Base-by-base conservation (phyloP, 1,140 invertebrate species). In the Listronotus oregonensis region DNA sequence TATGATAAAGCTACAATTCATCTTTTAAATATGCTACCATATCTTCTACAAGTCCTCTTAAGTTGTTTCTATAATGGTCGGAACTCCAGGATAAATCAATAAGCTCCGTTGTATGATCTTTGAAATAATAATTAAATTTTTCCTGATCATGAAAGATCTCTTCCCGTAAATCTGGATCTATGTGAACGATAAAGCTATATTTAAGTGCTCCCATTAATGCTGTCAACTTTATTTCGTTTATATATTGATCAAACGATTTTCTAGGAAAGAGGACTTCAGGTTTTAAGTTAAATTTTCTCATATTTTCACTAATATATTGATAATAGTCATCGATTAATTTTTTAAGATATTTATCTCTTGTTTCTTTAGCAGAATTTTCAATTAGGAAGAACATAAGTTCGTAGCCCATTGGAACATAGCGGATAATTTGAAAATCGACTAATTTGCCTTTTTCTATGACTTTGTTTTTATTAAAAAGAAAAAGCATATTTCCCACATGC, bases 381-480 rank as follows among this genome's bases (percentile, higher is more conserved):
- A 80, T 78, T 0, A 83, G 52, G 0, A 82, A 69, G 9, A 76
- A 74, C 3, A 78, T 61, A 0, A 82, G 37, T 62, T 87, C 85
- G 14, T 83, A 80, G 0, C 80, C 80, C 5, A 82, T 72, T 3
- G 84, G 84, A 9, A 75, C 73, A 15, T 85, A 85, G 8, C 84
- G 75, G 56, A 82, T 64, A 7, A 81, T 67, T 66, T 85, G 84
- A 61, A 84, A 82, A 64, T 85, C 84, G 21, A 86, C 75, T 11
- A 85, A 75, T 27, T 78, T 77, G 34, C 81, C 83, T 21, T 75
- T 71, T 1, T 68, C 65, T 0, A 74, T 64, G 59, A 78, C 71
- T 39, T 40, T 11, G 55, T 80, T 82, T 47, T 83, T 72, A 65
- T 82, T 82, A 63, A 77, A 80, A 0, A 79, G 69, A 77, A n/a